Percentiles rank a stretch among this genome's conserved stretches.
Evolutionary conservation across 1,140 invertebrate species (phyloP).

Genomic region (Leptopilina clavipes): DNA sequence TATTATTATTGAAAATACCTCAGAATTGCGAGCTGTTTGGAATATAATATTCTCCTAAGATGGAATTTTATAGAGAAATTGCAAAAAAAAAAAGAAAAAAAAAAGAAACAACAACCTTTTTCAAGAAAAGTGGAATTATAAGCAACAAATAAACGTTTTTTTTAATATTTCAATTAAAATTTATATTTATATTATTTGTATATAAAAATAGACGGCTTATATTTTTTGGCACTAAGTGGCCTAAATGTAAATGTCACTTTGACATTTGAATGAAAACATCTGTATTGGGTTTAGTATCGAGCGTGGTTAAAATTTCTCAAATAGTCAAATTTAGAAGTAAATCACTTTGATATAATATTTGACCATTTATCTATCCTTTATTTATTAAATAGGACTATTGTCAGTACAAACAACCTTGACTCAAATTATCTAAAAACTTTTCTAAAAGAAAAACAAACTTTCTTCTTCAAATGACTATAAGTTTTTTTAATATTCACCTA

Average conservation of each 20-base stretch:
- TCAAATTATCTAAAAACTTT: no score
- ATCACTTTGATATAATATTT: neutral
- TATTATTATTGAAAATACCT: conserved; percentile 3
- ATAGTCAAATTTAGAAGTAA: neutral
- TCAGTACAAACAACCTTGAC: neutral
- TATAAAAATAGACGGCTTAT: neutral
- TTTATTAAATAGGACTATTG: neutral
- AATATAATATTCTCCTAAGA: neutral
- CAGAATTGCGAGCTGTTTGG: conserved; percentile 5
- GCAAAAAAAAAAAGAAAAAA: neutral
- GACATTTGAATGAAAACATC: conserved; percentile 11
- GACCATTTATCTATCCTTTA: neutral
- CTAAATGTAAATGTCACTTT: conserved; percentile 11
- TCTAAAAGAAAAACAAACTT: no score
- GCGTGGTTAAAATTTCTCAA: neutral
- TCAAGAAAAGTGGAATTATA: no score
- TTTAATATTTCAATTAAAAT: no score
- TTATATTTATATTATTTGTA: no score
- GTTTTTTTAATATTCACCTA: no score
- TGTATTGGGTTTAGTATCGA: neutral
- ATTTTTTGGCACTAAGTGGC: neutral
- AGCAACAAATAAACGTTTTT: no score
- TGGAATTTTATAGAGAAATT: neutral
- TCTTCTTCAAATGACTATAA: no score
- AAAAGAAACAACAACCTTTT: neutral